Evolutionary conservation across 2,113 vertebrate genomes (phyloP).

Genomic region (Motacilla tschutschensis): DNA sequence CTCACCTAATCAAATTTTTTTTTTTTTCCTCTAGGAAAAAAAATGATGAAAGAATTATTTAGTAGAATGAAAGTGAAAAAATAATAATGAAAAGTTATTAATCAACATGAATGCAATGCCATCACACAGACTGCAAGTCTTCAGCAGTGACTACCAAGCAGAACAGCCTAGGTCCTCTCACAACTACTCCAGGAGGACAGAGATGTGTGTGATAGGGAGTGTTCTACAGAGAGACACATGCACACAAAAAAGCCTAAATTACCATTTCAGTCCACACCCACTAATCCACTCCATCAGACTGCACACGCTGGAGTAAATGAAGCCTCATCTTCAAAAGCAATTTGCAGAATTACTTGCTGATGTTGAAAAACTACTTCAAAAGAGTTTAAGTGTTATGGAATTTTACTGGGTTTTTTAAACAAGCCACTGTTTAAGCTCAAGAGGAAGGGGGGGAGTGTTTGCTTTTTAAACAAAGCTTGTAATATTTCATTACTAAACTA

Average conservation of each 20-base stretch:
- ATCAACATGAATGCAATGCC: not conserved
- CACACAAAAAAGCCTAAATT: not conserved
- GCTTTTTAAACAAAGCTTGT: slow-evolving; percentile 55
- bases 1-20: not conserved
- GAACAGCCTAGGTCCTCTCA: not conserved
- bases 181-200: not conserved
- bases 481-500: slow-evolving; percentile 46
- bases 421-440: slow-evolving; percentile 48
- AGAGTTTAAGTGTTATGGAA: slow-evolving; percentile 55
- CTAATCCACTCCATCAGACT: slow-evolving; percentile 46
- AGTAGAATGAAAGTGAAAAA: not conserved
- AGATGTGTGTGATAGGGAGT: not conserved
- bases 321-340: slow-evolving; percentile 62
- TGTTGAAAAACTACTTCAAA: slow-evolving; percentile 64
- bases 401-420: slow-evolving; percentile 55
- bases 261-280: slow-evolving; percentile 37
- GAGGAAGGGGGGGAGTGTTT: slow-evolving; percentile 35
- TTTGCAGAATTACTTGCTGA: slow-evolving; percentile 62
- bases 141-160: not conserved
- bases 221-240: not conserved
- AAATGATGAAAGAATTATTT: not conserved
- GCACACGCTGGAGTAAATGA: slow-evolving; percentile 50
- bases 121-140: not conserved
- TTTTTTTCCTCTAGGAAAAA: not conserved
- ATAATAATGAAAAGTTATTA: not conserved